phyloP scores from a whole-genome alignment of 1,140 invertebrate genomes.

The Lepidostoma basale region DNA sequence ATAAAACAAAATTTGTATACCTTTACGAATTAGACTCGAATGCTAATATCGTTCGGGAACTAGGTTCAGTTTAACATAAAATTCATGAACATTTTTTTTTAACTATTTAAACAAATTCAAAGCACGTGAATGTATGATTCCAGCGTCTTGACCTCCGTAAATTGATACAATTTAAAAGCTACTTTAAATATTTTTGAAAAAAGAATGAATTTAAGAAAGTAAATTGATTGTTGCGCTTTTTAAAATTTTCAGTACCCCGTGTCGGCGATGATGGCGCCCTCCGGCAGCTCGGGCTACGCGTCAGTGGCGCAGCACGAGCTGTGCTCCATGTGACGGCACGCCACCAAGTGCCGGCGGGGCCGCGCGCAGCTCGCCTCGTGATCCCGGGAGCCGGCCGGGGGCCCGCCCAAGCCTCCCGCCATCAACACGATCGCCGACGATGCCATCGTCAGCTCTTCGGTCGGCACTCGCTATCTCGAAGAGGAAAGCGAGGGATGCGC shows the following conservation, averaged over 20 bases:
- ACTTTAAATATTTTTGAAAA: background rate
- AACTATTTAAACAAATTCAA: no score
- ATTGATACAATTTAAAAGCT: background rate
- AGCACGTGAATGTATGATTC: no score
- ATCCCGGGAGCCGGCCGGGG: constrained; percentile 40
- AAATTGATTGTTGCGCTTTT: no score
- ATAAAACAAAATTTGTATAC: no score
- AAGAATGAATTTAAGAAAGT: background rate
- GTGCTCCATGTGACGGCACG: constrained; percentile 61
- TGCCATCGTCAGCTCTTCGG: constrained; percentile 28
- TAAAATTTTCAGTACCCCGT: constrained; percentile 58
- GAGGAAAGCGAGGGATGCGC: constrained; percentile 8
- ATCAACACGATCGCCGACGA: constrained; percentile 43
- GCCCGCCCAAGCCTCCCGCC: constrained; percentile 31
- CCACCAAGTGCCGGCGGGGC: constrained; percentile 52
- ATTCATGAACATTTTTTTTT: no score
- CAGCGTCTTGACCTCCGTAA: no score
- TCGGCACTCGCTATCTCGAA: constrained; percentile 29
- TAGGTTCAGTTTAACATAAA: no score
- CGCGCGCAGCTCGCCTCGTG: constrained; percentile 50
- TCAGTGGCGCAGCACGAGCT: constrained; percentile 60
- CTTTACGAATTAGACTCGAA: no score
- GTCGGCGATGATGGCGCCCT: constrained; percentile 51
- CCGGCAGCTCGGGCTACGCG: constrained; percentile 49
- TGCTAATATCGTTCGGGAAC: no score